These are phyloP conservation scores for Rallus limicola DNA, from an alignment of 2,113 vertebrate species.

Conservation along the genomic window DNA sequence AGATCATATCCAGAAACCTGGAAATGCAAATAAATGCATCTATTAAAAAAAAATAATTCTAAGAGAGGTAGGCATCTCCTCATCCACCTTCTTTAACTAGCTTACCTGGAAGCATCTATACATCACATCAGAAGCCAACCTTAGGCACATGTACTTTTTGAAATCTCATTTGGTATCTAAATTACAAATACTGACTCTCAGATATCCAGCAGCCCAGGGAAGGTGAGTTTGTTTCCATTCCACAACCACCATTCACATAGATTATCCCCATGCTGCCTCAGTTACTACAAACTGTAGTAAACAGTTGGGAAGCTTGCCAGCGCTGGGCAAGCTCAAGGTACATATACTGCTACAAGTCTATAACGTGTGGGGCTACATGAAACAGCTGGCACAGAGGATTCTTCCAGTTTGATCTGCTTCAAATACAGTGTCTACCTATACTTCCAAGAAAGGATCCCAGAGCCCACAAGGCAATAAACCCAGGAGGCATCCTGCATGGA, in stretches of 20 bases:
- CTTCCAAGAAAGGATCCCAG: not conserved
- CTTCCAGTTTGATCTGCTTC: conserved; percentile 5
- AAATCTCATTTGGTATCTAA: not conserved
- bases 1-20: not conserved
- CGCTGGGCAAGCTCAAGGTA: not conserved
- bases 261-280: not conserved
- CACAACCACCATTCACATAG: not conserved
- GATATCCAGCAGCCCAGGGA: not conserved
- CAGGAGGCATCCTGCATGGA: not conserved
- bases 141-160: not conserved
- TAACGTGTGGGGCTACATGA: not conserved
- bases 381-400: not conserved
- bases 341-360: not conserved
- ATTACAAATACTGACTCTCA: not conserved
- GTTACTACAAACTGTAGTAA: not conserved
- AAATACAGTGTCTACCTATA: not conserved
- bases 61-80: not conserved
- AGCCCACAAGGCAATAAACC: not conserved
- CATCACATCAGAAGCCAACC: not conserved
- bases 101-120: not conserved
- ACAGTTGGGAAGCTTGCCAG: not conserved
- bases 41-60: not conserved
- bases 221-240: not conserved
- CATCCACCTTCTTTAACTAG: not conserved
- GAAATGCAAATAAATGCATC: not conserved